Evolutionary conservation across 1,140 invertebrate genomes (phyloP), one percentile per base, ranked within the genome.

Genomic region (Coboldia fuscipes): DNA sequence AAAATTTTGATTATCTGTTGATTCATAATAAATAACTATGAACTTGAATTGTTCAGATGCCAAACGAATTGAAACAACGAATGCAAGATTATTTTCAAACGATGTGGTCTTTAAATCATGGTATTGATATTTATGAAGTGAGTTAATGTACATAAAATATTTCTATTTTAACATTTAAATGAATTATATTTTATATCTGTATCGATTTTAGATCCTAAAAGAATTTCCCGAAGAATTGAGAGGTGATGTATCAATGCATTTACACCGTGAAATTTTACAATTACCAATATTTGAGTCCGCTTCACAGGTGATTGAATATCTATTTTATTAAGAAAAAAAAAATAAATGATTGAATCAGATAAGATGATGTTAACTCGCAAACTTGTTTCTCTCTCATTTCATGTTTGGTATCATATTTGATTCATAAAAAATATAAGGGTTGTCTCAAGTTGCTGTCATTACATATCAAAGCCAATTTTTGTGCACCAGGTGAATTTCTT

Each of bases 21-120:
- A n/a, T n/a, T n/a, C n/a, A n/a, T n/a, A n/a, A n/a, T n/a, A n/a
- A n/a, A n/a, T n/a, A n/a, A n/a, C n/a, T n/a, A n/a, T n/a, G n/a
- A n/a, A n/a, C n/a, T n/a, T n/a, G n/a, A n/a, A 3, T 21, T 23
- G n/a, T 33, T 8, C 86, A 81, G 72, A 79, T 81, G 39, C 92
- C 93, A 1, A 92, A 96, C 43, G 84, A 92, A 46, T 60, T 98
- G 24, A 88, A 93, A 42, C 89, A 94, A 53, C 63, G 93, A 31
- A 88, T 98, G 68, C 88, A 96, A 50, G 94, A 98, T 50, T 97
- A 96, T 54, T 97, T 97, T 54, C 92, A 97, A 58, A 97, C 94
- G 9, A 90, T 88, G 61, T 97, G 94, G 92, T 86, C 89, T 2
- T 70, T 97, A 26, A 97, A 96, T 49, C 93, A 97, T 56, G 94